Evolutionary conservation across 2,888 invertebrate species (phyloP).

Genomic region (Ophion ellenae): DNA sequence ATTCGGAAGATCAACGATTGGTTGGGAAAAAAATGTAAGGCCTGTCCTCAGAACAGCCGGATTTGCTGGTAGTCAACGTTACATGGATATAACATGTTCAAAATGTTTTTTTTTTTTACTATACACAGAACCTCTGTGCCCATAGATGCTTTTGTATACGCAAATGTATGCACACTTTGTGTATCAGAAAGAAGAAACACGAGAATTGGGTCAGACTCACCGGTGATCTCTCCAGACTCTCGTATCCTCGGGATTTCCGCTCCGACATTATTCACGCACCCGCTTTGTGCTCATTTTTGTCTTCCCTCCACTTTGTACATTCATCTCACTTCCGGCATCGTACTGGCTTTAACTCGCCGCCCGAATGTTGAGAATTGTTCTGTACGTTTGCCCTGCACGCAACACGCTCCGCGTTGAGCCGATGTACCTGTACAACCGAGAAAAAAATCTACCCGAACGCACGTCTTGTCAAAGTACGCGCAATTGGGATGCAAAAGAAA

Average conservation of each 20-base stretch:
- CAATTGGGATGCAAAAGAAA: not conserved
- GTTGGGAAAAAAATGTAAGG: too few species aligned
- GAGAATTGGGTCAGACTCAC: slow-evolving; percentile 60
- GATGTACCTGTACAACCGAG: not conserved
- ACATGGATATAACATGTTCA: too few species aligned
- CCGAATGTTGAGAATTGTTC: slow-evolving; percentile 1
- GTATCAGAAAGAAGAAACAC: slow-evolving; percentile 41
- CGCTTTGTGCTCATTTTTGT: slow-evolving; percentile 24
- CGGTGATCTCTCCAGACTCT: slow-evolving; percentile 45
- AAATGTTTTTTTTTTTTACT: not conserved
- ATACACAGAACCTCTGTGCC: not conserved
- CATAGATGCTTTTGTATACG: not conserved
- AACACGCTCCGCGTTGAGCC: not conserved
- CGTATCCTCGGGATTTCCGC: slow-evolving; percentile 60
- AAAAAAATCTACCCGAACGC: too few species aligned
- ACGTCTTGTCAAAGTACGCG: not conserved
- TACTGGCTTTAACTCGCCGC: not conserved
- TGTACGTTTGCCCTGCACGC: not conserved
- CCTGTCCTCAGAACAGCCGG: too few species aligned
- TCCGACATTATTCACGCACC: slow-evolving; percentile 52
- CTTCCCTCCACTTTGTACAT: slow-evolving; percentile 37
- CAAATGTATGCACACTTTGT: slow-evolving; percentile 6
- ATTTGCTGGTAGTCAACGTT: too few species aligned
- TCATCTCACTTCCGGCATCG: slow-evolving; percentile 54
- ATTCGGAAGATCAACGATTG: too few species aligned